These are phyloP conservation scores for Stegophylla sp. DNA, from an alignment of 2,888 invertebrate species.

Conservation along the genomic window DNA sequence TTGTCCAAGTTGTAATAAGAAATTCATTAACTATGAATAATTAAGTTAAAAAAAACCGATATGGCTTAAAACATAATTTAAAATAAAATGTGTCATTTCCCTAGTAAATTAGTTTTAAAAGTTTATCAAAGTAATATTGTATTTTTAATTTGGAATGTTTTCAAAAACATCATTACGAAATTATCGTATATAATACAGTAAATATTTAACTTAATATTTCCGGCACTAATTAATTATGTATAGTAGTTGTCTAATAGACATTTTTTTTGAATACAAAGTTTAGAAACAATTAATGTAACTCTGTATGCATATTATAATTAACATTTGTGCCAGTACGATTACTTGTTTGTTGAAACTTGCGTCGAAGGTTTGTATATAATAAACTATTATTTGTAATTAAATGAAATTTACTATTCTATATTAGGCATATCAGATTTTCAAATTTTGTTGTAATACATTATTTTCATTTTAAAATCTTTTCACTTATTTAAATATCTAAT, in stretches of 20 bases:
- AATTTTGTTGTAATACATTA: too few relatives aligned
- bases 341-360: background rate
- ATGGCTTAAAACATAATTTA: too few relatives aligned
- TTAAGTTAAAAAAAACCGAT: conserved; percentile 11
- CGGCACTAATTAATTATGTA: conserved; percentile 17
- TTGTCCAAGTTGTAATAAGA: background rate
- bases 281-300: background rate
- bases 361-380: background rate
- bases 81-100: background rate
- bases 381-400: too few relatives aligned
- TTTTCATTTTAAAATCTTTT: too few relatives aligned
- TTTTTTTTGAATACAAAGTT: background rate
- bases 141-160: conserved; percentile 19
- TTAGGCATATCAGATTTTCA: too few relatives aligned
- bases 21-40: background rate
- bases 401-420: too few relatives aligned
- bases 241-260: conserved; percentile 13
- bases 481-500: too few relatives aligned
- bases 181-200: background rate
- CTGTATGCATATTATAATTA: background rate
- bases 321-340: background rate
- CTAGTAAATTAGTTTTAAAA: conserved; percentile 23
- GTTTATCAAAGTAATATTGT: background rate
- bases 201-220: background rate
- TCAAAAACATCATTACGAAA: conserved; percentile 35